phyloP scores from a whole-genome alignment of 2,797 vertebrate species.

The Threskiornis aethiopicus region DNA sequence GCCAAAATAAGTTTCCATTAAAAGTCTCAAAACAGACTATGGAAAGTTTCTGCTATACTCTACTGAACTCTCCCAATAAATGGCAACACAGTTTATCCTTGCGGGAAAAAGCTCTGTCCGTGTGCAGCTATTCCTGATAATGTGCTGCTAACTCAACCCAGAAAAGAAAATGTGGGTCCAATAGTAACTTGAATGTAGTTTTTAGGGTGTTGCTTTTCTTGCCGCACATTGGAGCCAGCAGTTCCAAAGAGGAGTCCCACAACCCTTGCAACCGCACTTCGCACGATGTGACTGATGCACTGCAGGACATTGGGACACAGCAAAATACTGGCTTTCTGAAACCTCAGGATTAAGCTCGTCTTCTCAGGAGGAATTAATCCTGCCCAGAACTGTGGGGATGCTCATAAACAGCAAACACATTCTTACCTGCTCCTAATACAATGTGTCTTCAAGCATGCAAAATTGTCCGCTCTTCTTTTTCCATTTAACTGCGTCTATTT shows the following conservation, averaged over 20 bases:
- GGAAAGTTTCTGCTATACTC: background rate
- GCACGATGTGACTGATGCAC: background rate
- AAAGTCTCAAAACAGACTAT: background rate
- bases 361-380: background rate
- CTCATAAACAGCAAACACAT: background rate
- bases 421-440: background rate
- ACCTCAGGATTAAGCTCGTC: accelerated
- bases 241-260: background rate
- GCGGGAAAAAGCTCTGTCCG: background rate
- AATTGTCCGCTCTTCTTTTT: background rate
- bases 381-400: background rate
- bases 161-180: background rate
- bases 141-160: background rate
- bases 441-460: background rate
- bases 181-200: background rate
- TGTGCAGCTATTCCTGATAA: background rate
- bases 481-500: background rate
- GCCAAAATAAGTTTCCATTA: slow-evolving; percentile 20
- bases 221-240: accelerated
- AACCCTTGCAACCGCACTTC: background rate
- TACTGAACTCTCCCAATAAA: background rate
- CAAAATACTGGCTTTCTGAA: background rate
- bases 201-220: background rate
- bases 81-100: background rate
- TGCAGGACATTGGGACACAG: background rate